Conservation (phyloP, 1,140 invertebrate species). For the Aphis craccivora region DNA sequence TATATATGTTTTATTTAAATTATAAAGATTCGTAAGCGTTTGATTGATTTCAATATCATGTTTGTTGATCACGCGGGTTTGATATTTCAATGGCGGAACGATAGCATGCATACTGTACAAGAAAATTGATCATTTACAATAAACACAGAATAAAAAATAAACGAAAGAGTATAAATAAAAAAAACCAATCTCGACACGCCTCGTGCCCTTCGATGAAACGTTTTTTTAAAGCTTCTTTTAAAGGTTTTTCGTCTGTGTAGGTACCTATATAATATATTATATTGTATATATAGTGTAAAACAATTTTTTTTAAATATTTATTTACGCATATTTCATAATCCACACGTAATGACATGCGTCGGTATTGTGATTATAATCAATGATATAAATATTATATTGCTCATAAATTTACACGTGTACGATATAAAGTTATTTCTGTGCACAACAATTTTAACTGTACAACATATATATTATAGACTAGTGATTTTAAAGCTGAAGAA, state of each 20-base stretch:
- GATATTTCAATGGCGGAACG: not conserved
- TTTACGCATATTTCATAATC: slow-evolving; percentile 4
- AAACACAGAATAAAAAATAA: slow-evolving; percentile 1
- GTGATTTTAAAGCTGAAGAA: too few relatives aligned
- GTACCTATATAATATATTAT: too few relatives aligned
- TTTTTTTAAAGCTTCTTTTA: slow-evolving; percentile 9
- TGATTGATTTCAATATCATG: slow-evolving; percentile 8
- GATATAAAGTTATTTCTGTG: not conserved
- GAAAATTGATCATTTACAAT: not conserved
- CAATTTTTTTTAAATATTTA: not conserved
- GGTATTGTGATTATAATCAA: slow-evolving; percentile 6
- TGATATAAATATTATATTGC: not conserved
- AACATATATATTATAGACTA: not conserved
- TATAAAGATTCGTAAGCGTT: not conserved
- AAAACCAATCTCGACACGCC: not conserved
- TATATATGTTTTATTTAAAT: not conserved
- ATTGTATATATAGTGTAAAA: not conserved
- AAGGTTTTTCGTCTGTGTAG: not conserved
- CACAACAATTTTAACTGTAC: not conserved
- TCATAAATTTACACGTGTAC: not conserved
- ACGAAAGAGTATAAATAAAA: not conserved
- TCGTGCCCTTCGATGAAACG: not conserved
- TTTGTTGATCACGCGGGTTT: not conserved
- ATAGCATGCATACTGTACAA: not conserved
- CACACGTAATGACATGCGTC: not conserved